Percentiles rank a stretch among this genome's conserved stretches.
phyloP scores from a whole-genome alignment of 2,797 vertebrate species.

The Nyctibius grandis region DNA sequence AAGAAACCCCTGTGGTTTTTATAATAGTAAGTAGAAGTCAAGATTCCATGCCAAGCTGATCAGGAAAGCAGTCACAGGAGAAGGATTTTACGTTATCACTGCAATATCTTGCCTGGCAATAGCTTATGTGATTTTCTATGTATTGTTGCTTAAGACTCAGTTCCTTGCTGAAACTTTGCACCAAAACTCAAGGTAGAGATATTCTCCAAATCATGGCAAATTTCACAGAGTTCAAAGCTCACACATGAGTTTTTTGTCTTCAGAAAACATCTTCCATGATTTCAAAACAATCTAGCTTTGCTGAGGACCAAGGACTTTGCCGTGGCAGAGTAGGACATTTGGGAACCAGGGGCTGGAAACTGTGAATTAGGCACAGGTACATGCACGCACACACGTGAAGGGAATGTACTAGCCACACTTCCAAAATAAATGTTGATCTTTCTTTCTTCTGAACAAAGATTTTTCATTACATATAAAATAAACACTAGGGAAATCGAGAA shows the following conservation, averaged over 20 bases:
- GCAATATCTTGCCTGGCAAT: background rate
- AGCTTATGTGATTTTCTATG: background rate
- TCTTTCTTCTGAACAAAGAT: background rate
- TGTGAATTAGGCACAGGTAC: background rate
- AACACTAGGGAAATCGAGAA: background rate
- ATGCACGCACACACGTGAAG: background rate
- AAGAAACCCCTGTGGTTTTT: conserved; percentile 15
- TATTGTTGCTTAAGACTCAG: background rate
- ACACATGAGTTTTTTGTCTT: background rate
- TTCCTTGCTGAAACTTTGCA: background rate
- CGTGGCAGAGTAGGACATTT: background rate
- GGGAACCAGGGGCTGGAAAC: background rate
- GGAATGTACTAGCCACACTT: background rate
- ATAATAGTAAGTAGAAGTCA: background rate
- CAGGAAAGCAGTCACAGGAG: background rate
- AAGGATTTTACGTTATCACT: background rate
- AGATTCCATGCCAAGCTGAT: background rate
- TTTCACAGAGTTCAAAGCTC: background rate
- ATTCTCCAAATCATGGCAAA: background rate
- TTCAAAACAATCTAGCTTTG: background rate
- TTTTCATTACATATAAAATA: background rate
- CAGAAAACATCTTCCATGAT: background rate
- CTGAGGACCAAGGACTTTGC: background rate
- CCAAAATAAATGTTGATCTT: background rate
- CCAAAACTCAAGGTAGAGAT: background rate